Evolutionary conservation across 2,113 vertebrate species (phyloP).

Genomic region (Psammodynastes pulverulentus): DNA sequence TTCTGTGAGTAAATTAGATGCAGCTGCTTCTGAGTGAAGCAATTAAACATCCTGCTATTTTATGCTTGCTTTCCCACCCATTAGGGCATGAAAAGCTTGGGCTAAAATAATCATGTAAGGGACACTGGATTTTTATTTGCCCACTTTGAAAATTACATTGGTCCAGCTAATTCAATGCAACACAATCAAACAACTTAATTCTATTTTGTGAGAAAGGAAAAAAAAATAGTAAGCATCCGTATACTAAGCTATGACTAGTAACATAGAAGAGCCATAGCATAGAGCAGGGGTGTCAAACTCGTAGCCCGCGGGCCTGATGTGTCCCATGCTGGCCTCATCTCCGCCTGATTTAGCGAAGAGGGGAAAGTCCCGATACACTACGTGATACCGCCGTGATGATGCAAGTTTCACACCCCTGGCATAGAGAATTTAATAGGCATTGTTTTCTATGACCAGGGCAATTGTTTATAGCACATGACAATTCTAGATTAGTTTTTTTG

Average conservation of each 20-base stretch:
- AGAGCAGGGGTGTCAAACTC: too few species aligned
- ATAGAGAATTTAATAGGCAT: rapidly evolving
- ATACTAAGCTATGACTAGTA: neutral
- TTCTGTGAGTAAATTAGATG: constrained; percentile 18
- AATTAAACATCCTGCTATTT: constrained; percentile 27
- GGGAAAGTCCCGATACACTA: too few species aligned
- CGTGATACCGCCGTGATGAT: too few species aligned
- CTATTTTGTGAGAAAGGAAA: neutral
- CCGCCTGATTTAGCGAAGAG: too few species aligned
- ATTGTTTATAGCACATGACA: neutral
- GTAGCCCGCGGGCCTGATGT: too few species aligned
- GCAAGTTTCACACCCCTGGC: too few species aligned
- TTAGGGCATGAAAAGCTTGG: constrained; percentile 14
- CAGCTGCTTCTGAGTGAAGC: constrained; percentile 37
- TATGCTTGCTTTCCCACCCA: neutral
- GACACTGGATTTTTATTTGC: neutral
- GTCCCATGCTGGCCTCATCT: too few species aligned
- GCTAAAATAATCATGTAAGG: neutral
- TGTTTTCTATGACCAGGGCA: neutral
- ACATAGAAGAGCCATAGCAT: neutral
- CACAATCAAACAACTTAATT: constrained; percentile 6
- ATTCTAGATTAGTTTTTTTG: neutral
- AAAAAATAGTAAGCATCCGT: neutral
- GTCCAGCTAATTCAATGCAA: constrained; percentile 3
- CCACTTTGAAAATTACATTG: neutral